Percentiles rank a stretch among this genome's conserved stretches.
Evolutionary conservation across 2,888 invertebrate species (phyloP).

Genomic region (Tricholauxania praeusta): DNA sequence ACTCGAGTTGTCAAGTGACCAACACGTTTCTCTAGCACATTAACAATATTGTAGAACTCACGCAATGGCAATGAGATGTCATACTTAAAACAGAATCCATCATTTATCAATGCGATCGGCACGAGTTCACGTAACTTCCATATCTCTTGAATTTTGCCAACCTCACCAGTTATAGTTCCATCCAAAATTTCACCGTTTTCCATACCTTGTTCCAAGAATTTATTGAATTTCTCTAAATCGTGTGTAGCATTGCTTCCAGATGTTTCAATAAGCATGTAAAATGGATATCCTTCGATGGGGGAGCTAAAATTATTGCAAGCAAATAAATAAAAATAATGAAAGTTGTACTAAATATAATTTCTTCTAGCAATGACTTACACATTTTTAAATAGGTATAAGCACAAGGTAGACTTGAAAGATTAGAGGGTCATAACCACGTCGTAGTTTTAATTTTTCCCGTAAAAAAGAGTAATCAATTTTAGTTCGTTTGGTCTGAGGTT

Average conservation of each 20-base stretch:
- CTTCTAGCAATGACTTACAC: too few species aligned
- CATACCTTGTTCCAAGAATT: conserved; percentile 83
- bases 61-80: conserved; percentile 91
- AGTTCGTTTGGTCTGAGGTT: too few species aligned
- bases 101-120: conserved; percentile 78
- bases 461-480: too few species aligned
- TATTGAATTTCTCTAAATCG: conserved; percentile 87
- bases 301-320: conserved; percentile 53
- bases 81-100: conserved; percentile 95
- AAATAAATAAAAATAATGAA: background rate
- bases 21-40: conserved; percentile 76
- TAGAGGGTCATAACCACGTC: too few species aligned
- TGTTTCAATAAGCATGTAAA: conserved; percentile 89
- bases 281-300: conserved; percentile 77
- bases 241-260: conserved; percentile 87
- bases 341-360: too few species aligned
- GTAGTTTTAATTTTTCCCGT: too few species aligned
- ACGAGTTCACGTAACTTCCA: conserved; percentile 92
- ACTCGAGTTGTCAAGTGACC: conserved; percentile 75
- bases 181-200: conserved; percentile 79
- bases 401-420: too few species aligned
- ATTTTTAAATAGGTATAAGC: too few species aligned
- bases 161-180: conserved; percentile 89
- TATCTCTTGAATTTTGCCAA: conserved; percentile 81
- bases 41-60: conserved; percentile 87